Conservation (phyloP, 2,888 invertebrate species). For the Blomia tropicalis region DNA sequence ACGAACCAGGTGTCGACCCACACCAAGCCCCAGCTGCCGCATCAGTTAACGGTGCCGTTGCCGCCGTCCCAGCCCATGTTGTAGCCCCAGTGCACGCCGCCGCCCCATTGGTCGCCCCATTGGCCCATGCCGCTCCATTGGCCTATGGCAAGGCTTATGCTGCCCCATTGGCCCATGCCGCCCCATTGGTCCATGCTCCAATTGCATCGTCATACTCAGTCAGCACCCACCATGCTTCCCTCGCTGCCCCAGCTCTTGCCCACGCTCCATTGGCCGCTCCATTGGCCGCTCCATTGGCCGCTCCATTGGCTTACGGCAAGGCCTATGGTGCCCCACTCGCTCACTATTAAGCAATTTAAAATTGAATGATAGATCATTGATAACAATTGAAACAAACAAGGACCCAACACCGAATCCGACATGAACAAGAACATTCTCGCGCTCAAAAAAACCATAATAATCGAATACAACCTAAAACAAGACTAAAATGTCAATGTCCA, state of each 20-base stretch:
- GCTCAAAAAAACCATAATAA: too few species aligned
- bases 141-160: conserved; percentile 8
- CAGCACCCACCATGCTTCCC: conserved; percentile 4
- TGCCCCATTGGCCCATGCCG: not conserved
- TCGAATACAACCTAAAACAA: too few species aligned
- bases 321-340: conserved; percentile 19
- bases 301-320: conserved; percentile 20
- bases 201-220: conserved; percentile 17
- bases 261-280: not conserved
- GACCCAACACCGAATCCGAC: too few species aligned
- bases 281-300: not conserved
- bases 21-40: conserved; percentile 26
- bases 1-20: conserved; percentile 25
- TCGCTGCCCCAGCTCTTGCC: conserved; percentile 3
- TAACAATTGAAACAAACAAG: too few species aligned
- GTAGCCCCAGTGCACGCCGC: conserved; percentile 18
- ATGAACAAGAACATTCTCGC: too few species aligned
- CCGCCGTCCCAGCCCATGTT: not conserved
- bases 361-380: too few species aligned
- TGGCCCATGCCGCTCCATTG: conserved; percentile 11
- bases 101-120: conserved; percentile 14
- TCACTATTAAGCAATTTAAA: too few species aligned
- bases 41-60: conserved; percentile 19
- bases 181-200: not conserved
- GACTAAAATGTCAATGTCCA: too few species aligned